Evolutionary conservation across 2,797 vertebrate genomes (phyloP).

Genomic region (Halcyon chelicuti): DNA sequence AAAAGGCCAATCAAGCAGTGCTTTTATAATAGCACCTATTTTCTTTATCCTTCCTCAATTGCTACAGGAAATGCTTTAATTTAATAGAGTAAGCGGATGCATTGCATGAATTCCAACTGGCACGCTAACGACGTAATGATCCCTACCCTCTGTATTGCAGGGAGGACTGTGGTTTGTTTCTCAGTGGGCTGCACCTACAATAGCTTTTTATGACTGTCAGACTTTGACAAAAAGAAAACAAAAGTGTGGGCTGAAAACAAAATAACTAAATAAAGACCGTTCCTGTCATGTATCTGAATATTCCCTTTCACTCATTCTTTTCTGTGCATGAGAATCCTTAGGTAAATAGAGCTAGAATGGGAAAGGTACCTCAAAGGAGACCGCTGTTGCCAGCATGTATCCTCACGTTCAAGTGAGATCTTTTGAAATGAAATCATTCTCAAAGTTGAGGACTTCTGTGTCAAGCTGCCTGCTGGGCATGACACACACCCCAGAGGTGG

Average conservation of each 20-base stretch:
- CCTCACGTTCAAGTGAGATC: not conserved
- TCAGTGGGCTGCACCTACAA: slow-evolving; percentile 8
- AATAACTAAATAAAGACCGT: not conserved
- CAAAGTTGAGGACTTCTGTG: not conserved
- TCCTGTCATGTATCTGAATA: slow-evolving; percentile 48
- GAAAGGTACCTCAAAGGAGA: not conserved
- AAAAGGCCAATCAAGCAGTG: not conserved
- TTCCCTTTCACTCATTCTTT: slow-evolving; percentile 36
- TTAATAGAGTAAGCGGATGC: not conserved
- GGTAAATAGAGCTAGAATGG: slow-evolving; percentile 36
- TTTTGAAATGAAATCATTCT: not conserved
- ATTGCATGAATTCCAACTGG: not conserved
- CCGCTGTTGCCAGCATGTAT: not conserved
- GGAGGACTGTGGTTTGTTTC: not conserved
- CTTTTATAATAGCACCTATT: slow-evolving; percentile 34
- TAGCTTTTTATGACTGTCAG: slow-evolving; percentile 54
- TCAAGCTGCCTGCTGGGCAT: not conserved
- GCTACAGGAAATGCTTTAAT: slow-evolving; percentile 45
- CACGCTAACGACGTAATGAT: not conserved
- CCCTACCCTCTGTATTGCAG: not conserved
- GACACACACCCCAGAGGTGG: rapidly evolving
- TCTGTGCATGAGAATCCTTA: slow-evolving; percentile 28
- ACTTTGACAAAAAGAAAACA: slow-evolving; percentile 43
- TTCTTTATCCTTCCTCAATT: slow-evolving; percentile 41
- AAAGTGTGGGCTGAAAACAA: slow-evolving; percentile 22